Base-by-base conservation (phyloP, 2,888 invertebrate species). In the Mechanitis mazaeus region DNA sequence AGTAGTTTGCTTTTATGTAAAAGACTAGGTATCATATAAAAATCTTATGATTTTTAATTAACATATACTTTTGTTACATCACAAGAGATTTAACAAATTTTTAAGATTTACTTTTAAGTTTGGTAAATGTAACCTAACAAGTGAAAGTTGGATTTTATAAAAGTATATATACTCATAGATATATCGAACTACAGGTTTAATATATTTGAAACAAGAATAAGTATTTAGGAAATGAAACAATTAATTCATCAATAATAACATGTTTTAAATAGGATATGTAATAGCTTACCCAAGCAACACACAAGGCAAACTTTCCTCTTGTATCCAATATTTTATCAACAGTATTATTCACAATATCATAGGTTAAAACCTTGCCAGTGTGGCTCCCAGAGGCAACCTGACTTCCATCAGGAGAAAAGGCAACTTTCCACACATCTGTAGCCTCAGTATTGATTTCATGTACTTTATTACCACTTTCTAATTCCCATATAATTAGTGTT, bases 381-480 rank as follows among this genome's bases (percentile, higher is more conserved):
- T 97, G 96, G 68, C 96, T 95, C 0, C 98, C 98, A 2, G 97
- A 95, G 20, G 97, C 96, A 11, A 99, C 92, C 75, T 93, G 94
- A 72, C 94, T 94, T 64, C 97, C 95, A 78, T 97, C 96, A 0
- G 98, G 97, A 0, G 98, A 98, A 81, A 98, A 98, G 3, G 94
- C 94, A 0, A 98, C 94, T 0, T 97, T 96, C 98, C 98, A 99
- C 42, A 97, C 93, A 86, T 98, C 96, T 0, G 95, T 94, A 0
- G 96, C 96, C 0, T 96, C 96, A 45, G 95, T 95, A 75, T 96
- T 94, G 60, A 98, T 93, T 72, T 94, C 93, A 67, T 95, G 94
- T 55, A 95, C 92, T 81, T 95, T 94, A 68, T 95, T 94, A 0
- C 97, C 97, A 6, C 94, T 92, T 58, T 94, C 92, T 11, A 98